phyloP scores from a whole-genome alignment of 2,888 invertebrate genomes.

The Oasisia sp. region DNA sequence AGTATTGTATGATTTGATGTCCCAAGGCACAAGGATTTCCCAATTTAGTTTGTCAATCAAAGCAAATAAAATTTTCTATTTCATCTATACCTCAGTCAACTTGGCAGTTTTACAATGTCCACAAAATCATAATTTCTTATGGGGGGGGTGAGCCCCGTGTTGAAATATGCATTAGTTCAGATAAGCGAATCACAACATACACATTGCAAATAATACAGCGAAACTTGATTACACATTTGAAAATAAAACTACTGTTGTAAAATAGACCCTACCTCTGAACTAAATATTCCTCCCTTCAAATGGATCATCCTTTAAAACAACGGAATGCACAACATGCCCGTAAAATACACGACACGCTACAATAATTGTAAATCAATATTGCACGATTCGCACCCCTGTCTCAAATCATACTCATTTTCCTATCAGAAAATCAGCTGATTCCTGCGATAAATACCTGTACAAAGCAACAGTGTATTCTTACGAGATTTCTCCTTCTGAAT shows the following conservation, averaged over 20 bases:
- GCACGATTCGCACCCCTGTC: not conserved
- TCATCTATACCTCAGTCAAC: no score
- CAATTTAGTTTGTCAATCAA: no score
- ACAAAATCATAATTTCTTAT: not conserved
- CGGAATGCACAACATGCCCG: not conserved
- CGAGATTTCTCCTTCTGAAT: conserved; percentile 1
- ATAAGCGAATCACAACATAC: not conserved
- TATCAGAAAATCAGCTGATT: not conserved
- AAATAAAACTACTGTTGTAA: not conserved
- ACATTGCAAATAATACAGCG: not conserved
- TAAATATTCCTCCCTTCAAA: not conserved
- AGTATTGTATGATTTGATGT: no score
- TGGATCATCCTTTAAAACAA: not conserved
- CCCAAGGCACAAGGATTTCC: no score
- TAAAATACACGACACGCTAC: conserved; percentile 14
- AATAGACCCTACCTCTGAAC: not conserved
- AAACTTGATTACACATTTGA: not conserved
- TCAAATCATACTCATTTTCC: not conserved
- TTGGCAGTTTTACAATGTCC: not conserved
- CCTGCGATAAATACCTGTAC: not conserved
- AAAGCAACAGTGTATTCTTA: not conserved
- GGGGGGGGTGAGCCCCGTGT: not conserved
- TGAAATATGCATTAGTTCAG: not conserved
- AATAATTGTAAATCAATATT: not conserved
- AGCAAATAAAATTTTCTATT: no score